Evolutionary conservation across 1,140 invertebrate species (phyloP).

Genomic region (Brachionus koreanus): DNA sequence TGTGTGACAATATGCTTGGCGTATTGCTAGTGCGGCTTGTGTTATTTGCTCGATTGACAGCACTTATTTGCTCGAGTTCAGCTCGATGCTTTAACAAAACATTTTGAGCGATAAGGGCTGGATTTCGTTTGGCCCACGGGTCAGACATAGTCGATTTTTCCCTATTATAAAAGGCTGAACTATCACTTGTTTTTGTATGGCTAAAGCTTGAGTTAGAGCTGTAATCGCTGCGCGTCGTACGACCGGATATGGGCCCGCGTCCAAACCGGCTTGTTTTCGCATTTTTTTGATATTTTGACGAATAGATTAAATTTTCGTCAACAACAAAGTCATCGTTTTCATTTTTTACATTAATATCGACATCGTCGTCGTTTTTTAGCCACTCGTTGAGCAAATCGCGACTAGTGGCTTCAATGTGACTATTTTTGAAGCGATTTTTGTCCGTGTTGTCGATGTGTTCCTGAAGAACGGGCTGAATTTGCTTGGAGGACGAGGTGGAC

Average conservation of each 20-base stretch:
- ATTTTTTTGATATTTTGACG: neutral
- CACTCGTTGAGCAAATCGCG: conserved; percentile 31
- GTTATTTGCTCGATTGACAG: neutral
- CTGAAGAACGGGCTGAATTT: neutral
- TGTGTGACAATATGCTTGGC: neutral
- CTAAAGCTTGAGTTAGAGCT: conserved; percentile 9
- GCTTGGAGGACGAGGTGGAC: conserved; percentile 11
- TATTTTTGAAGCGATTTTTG: conserved; percentile 19
- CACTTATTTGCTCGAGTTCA: conserved; percentile 27
- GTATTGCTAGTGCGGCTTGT: conserved; percentile 25
- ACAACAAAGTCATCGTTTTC: neutral
- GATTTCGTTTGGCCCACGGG: conserved; percentile 40
- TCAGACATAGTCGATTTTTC: neutral
- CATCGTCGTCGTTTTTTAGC: conserved; percentile 2
- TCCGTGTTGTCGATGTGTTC: conserved; percentile 16
- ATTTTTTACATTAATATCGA: conserved; percentile 35
- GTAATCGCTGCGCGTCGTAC: conserved; percentile 1
- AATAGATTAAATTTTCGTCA: conserved; percentile 9
- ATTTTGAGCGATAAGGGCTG: conserved; percentile 37
- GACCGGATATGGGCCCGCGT: neutral
- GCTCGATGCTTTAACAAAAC: conserved; percentile 29
- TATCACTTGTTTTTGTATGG: neutral
- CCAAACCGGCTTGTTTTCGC: neutral
- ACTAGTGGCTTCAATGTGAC: conserved; percentile 32
- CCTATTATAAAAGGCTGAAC: neutral